phyloP scores from a whole-genome alignment of 2,797 vertebrate species.

The Chelonia mydas region DNA sequence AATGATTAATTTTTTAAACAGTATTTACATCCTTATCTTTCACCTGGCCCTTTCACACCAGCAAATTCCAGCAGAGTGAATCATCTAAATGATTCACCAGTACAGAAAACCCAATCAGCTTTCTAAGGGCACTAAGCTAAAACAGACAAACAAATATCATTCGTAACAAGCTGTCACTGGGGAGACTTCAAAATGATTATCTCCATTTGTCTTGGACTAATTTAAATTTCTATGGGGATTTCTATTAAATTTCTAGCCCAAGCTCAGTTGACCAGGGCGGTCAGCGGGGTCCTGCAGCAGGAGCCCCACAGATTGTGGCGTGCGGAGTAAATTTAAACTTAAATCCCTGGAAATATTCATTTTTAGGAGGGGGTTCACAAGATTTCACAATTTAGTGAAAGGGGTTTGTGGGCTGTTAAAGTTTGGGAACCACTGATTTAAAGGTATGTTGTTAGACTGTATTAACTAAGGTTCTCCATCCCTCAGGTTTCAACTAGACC shows the following conservation, averaged over 20 bases:
- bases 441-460: background rate
- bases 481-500: background rate
- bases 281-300: no score
- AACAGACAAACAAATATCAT: slow-evolving; percentile 27
- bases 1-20: no score
- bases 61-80: background rate
- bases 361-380: no score
- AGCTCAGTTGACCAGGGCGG: no score
- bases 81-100: background rate
- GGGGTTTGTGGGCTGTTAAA: no score
- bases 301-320: no score
- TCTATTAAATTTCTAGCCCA: no score
- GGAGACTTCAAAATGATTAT: slow-evolving; percentile 60
- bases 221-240: slow-evolving; percentile 45
- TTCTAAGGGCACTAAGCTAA: slow-evolving; percentile 34
- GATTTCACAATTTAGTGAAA: no score
- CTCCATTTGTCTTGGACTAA: slow-evolving; percentile 41
- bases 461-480: background rate
- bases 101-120: background rate
- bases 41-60: background rate
- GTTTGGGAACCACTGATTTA: background rate
- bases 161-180: slow-evolving; percentile 53
- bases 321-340: no score
- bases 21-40: background rate
- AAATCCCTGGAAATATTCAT: no score